Evolutionary conservation across 2,113 vertebrate species (phyloP), one percentile per base, ranked within the genome.

Genomic region (Crotalus tigris): DNA sequence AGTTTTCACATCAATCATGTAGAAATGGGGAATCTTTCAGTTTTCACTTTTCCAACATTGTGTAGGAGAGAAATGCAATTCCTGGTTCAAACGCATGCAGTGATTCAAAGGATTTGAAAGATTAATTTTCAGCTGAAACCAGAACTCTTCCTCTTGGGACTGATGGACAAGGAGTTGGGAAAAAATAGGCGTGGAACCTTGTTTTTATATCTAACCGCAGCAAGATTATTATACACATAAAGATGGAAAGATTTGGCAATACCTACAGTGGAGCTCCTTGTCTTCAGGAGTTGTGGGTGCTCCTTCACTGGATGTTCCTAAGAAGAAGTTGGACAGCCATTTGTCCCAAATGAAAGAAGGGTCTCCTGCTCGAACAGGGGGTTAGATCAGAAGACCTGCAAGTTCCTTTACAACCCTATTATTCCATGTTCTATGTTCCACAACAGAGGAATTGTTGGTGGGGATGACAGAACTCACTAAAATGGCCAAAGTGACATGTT

Each of bases 1-100:
- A 86, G 90, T 93, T 85, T 87, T 57, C 57, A 87, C 92, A 87
- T 93, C 88, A 51, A 33, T 64, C 55, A 17, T 46, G 85, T 91
- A 26, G 90, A 91, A 69, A 75, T 59, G 61, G 81, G 85, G 46
- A 17, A 13, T 55, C 26, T 75, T 54, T 51, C 88, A 57, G 29
- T n/a, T 58, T 23, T 5, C 86, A 53, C 61, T 57, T 23, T 54
- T 69, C 51, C 55, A 3, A 75, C 3, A 7, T 75, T 75, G 49
- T 55, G 4, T 51, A 91, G 55, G 85, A 23, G 29, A 46, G 3
- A 17, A 33, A 54, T 39, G 26, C 15, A 51, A 21, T 23, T 55
- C 44, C 85, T 39, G 75, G 17, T 81, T 81, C 75, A 21, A 21
- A 81, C 1, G 17, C 75, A 81, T 33, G 17, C 75, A 44, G 17